Conservation (phyloP, 1,140 invertebrate genomes). For the Wiebesia pumilae region DNA sequence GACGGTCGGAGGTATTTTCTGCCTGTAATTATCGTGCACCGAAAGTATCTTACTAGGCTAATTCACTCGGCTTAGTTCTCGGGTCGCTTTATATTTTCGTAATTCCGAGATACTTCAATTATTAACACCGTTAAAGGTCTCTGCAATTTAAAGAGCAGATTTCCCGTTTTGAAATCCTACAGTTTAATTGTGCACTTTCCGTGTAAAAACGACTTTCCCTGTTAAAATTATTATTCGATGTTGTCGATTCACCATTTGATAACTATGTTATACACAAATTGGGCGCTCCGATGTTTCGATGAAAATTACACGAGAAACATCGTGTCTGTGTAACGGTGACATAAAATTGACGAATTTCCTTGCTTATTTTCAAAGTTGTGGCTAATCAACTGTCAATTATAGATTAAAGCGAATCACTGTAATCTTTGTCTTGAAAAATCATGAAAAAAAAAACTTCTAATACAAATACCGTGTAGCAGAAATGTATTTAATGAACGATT, state of each 20-base stretch:
- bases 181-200: neutral
- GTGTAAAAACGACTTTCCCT: neutral
- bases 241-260: neutral
- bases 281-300: no score
- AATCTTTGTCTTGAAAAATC: no score
- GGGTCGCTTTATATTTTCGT: neutral
- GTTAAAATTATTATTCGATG: neutral
- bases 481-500: no score
- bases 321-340: no score
- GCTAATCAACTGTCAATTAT: no score
- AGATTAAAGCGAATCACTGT: no score
- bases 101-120: neutral
- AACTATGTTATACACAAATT: neutral
- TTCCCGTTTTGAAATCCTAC: neutral
- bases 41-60: neutral
- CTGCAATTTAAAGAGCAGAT: neutral
- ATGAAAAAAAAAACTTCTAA: no score
- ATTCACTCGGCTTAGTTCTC: neutral
- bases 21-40: conserved; percentile 7
- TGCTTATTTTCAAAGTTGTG: no score
- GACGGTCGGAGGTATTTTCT: neutral
- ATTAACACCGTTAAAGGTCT: neutral
- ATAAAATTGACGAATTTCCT: no score
- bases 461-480: no score
- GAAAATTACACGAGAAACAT: no score